Conservation (phyloP, 2,113 vertebrate species). For the Archilochus colubris region DNA sequence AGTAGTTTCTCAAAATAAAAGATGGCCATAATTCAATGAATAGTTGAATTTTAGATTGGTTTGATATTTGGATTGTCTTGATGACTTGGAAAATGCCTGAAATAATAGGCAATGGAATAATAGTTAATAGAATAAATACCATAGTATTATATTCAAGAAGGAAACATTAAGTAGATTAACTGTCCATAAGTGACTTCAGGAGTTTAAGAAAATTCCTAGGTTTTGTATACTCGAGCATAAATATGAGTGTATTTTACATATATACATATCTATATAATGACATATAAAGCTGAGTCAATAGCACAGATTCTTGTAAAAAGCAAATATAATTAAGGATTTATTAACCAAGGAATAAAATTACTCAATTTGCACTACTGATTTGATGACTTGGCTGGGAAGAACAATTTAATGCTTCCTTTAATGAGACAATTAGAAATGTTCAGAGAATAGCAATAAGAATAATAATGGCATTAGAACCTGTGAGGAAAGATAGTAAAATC, state of each 20-base stretch:
- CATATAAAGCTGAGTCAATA: background rate
- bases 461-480: background rate
- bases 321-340: background rate
- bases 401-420: background rate
- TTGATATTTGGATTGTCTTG: background rate
- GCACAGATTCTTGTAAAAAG: background rate
- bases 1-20: background rate
- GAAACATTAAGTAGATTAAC: background rate
- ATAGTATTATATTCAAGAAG: background rate
- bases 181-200: background rate
- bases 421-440: background rate
- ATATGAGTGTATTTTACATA: background rate
- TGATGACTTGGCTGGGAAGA: background rate
- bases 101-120: background rate
- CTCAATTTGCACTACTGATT: background rate
- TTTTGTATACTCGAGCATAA: background rate
- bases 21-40: background rate
- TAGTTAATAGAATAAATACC: background rate
- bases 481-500: background rate
- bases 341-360: background rate
- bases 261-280: background rate
- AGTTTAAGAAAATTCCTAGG: background rate
- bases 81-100: background rate
- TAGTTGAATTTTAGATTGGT: background rate
- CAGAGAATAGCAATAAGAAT: background rate